Evolutionary conservation across 2,113 vertebrate genomes (phyloP).

Genomic region (Neodon shergylaensis): DNA sequence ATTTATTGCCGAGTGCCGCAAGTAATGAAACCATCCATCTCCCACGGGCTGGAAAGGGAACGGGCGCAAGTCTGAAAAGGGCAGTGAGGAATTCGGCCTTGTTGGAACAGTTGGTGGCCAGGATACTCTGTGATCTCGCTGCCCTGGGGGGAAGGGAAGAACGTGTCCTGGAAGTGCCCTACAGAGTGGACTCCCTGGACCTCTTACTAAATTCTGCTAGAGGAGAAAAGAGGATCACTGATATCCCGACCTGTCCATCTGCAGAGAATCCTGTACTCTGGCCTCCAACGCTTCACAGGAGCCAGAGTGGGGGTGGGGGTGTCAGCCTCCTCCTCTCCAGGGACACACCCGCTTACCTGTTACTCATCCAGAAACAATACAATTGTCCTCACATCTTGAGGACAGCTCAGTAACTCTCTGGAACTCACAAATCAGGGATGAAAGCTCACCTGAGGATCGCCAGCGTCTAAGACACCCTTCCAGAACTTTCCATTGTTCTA

Average conservation of each 20-base stretch:
- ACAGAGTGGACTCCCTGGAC: rapidly evolving
- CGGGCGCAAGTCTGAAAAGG: conserved; percentile 60
- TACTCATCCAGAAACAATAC: neutral
- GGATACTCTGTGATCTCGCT: neutral
- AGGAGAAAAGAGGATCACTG: too few relatives aligned
- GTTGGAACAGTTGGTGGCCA: neutral
- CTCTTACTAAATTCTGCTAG: neutral
- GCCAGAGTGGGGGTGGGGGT: too few relatives aligned
- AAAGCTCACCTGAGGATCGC: neutral
- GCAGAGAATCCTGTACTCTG: too few relatives aligned
- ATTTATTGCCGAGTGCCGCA: conserved; percentile 84
- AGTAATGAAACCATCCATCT: conserved; percentile 89
- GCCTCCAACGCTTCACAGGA: neutral
- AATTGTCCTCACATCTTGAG: neutral
- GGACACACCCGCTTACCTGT: neutral
- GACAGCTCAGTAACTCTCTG: neutral
- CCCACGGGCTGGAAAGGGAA: conserved; percentile 79
- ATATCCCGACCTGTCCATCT: neutral
- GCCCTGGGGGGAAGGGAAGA: neutral
- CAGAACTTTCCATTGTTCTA: neutral
- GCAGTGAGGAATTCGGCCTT: conserved; percentile 59
- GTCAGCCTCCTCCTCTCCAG: neutral
- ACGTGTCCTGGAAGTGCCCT: too few relatives aligned
- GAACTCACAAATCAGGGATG: neutral
- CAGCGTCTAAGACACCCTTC: conserved; percentile 1